Evolutionary conservation across 2,113 vertebrate species (phyloP).

Genomic region (Pedetes capensis): DNA sequence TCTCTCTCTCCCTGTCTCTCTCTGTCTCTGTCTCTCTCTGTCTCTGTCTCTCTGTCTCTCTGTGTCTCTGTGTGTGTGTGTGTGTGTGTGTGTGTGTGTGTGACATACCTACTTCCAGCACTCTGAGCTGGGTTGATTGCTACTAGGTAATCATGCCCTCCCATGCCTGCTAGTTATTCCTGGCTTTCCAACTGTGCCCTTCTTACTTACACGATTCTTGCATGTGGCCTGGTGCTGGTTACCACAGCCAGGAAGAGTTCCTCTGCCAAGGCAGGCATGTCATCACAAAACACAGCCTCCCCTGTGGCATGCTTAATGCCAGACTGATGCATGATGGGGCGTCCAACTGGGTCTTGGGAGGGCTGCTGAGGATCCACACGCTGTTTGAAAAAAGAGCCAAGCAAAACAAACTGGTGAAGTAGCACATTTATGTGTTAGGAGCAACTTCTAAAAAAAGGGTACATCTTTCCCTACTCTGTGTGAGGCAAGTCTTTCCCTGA

Average conservation of each 20-base stretch:
- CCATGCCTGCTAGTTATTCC: neutral
- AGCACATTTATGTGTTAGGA: neutral
- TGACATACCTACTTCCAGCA: neutral
- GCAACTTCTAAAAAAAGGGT: neutral
- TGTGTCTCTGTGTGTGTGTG: too few relatives aligned
- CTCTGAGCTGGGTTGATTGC: neutral
- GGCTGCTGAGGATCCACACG: conserved; percentile 77
- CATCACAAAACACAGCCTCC: conserved; percentile 91
- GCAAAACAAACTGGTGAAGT: neutral
- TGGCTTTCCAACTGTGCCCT: neutral
- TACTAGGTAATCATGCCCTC: neutral
- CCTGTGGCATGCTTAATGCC: conserved; percentile 89
- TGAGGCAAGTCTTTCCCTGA: neutral
- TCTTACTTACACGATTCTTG: conserved; percentile 84
- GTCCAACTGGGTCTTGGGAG: conserved; percentile 85
- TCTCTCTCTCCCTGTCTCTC: too few relatives aligned
- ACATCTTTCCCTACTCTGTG: neutral
- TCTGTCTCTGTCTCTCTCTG: too few relatives aligned
- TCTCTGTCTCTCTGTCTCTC: too few relatives aligned
- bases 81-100: neutral
- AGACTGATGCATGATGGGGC: conserved; percentile 88
- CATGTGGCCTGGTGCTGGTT: conserved; percentile 89
- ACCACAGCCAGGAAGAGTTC: conserved; percentile 88
- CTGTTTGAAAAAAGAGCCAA: conserved; percentile 72
- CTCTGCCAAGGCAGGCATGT: conserved; percentile 85